Base-by-base conservation (phyloP, 2,797 vertebrate species). In the Gambusia yucatana region DNA sequence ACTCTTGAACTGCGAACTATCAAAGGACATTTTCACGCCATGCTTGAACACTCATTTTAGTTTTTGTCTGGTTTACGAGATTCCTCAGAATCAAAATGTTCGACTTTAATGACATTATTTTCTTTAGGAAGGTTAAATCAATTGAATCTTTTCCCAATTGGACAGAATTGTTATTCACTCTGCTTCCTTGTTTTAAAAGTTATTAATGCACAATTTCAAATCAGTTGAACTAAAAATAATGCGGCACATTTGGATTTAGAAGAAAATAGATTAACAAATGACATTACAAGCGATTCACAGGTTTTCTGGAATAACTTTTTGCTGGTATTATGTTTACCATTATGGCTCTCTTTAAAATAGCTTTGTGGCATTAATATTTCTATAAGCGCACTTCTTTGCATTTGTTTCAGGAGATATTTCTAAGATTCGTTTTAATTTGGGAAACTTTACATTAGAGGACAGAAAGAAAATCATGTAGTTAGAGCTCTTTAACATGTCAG, bases 11-110 rank as follows among this genome's bases (percentile, higher is more conserved):
- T 72, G 71, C 9, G 70, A 73, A 30, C 41, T 72, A 73, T 55
- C 46, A 39, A 65, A 76, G 36, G 44, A 78, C 28, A 43, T 36
- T 30, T 67, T 43, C 36, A 46, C n/a, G 48, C 48, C 61, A 48
- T 44, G 33, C 39, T 28, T 72, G 5, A 48, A 28, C 59, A 73
- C 41, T 78, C 36, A 65, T 46, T 70, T 43, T 36, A 63, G 20
- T 76, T 75, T 78, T 47, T 48, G 52, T 82, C 16, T 30, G 55
- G 28, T 69, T 73, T 73, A n/a, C 14, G 43, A 75, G 17, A 65
- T 44, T 71, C 65, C 57, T 73, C 33, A 65, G 75, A 36, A 82
- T 39, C 13, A 0, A 43, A 30, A 65, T 33, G 30, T 25, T 33
- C 41, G 43, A 70, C 61, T 63, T 41, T 72, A 50, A 7, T 47